A percentile compares a stretch with the other conserved stretches of the same genome.
Evolutionary conservation across 2,113 vertebrate species (phyloP).

Genomic region (Ivindomyrus marchei): DNA sequence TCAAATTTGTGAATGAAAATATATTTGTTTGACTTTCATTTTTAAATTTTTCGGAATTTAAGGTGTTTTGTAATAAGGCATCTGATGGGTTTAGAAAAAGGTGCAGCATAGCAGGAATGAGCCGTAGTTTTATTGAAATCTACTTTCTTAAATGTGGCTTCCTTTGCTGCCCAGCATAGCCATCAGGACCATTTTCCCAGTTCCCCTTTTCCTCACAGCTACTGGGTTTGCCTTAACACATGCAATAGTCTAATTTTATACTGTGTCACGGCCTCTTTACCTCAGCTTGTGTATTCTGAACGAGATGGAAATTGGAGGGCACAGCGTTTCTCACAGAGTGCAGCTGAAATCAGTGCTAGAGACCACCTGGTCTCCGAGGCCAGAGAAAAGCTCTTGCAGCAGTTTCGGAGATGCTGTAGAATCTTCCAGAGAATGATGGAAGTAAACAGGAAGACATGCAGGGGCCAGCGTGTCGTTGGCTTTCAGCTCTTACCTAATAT

Average conservation of each 20-base stretch:
- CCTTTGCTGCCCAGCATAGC: not conserved
- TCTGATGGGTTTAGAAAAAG: not conserved
- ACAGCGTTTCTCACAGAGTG: not conserved
- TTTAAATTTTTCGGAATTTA: not conserved
- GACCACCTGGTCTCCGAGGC: not conserved
- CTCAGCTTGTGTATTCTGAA: not conserved
- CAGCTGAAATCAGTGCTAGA: not conserved
- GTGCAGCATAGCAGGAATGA: not conserved
- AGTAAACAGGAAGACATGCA: not conserved
- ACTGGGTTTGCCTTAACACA: not conserved
- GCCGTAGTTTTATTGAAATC: not conserved
- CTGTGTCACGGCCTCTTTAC: not conserved
- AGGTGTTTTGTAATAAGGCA: not conserved
- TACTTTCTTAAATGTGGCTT: not conserved
- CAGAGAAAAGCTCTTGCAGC: not conserved
- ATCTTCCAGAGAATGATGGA: not conserved
- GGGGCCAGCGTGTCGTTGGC: not conserved
- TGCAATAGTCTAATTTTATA: not conserved
- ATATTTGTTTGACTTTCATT: not conserved
- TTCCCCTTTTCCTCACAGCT: not conserved
- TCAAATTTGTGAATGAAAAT: not conserved
- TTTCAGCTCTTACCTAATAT: not conserved
- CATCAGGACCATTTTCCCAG: not conserved
- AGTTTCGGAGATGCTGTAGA: not conserved
- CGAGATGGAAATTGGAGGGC: not conserved